Conservation (phyloP, 2,113 vertebrate genomes). For the Carlito syrichta region DNA sequence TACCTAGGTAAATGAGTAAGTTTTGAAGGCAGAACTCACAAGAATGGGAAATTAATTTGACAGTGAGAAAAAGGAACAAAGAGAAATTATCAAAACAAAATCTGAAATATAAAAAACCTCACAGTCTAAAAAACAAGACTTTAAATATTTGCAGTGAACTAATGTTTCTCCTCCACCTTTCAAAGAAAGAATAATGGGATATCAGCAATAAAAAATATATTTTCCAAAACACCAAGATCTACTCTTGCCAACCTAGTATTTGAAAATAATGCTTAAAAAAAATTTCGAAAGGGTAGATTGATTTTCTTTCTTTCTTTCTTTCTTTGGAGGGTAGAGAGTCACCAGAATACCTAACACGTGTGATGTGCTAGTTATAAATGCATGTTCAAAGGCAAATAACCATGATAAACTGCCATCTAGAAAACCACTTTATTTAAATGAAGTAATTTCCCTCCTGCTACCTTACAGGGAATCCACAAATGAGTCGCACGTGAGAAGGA, state of each 20-base stretch:
- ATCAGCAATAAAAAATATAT: too few relatives aligned
- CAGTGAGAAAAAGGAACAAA: background rate
- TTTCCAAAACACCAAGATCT: background rate
- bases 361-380: background rate
- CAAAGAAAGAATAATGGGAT: too few relatives aligned
- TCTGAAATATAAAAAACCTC: background rate
- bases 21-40: constrained; percentile 28
- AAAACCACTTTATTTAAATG: background rate
- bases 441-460: constrained; percentile 28
- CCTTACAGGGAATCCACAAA: background rate
- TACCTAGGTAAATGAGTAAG: background rate
- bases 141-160: constrained; percentile 10
- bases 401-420: background rate
- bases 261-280: background rate
- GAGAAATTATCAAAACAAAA: background rate
- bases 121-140: background rate
- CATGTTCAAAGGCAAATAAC: background rate
- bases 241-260: background rate
- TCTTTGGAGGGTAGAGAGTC: background rate
- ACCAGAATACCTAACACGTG: background rate
- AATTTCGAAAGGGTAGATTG: background rate
- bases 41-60: background rate
- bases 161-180: background rate
- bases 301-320: background rate
- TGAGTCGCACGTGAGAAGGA: background rate